Evolutionary conservation across 1,140 invertebrate genomes (phyloP), one percentile per base, ranked within the genome.

Genomic region (Parapsyche elsis): DNA sequence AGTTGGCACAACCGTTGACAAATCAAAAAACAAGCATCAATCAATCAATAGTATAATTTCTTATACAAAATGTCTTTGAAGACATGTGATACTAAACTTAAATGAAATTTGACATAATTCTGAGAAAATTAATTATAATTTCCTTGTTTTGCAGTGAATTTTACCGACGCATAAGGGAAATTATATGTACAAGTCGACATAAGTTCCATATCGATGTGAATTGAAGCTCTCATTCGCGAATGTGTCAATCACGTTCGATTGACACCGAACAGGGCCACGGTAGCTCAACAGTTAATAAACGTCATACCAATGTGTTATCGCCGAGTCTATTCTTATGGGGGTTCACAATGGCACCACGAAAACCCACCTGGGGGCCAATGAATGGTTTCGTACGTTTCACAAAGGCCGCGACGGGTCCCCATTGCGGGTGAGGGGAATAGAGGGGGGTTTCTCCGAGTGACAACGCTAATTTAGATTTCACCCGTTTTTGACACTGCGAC

Each of bases 401-500:
- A 70, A 70, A 23, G 64, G 64, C 16, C 64, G 2, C 12, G 4
- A 45, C 1, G 38, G 49, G 16, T 14, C 12, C 49, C 21, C 21
- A 21, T 49, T 46, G 7, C 10, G 23, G 38, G 71, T 49, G 71
- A 44, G 10, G 16, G 10, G 26, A 10, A 38, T 5, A 19, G 45
- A 16, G 23, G 4, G 9, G 14, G 70, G 38, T 16, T 9, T 44
- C 26, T 7, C 14, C 2, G 71, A 78, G 67, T 81, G 80, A 81
- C 80, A 75, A 19, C 49, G 71, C 76, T 78, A 78, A 81, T 81
- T 78, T 81, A 81, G 76, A 78, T 78, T 78, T 81, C 80, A 74
- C 76, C 38, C 59, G 61, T 78, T 75, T 71, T 38, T 73, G 81
- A 81, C 77, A 71, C 19, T 16, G 26, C 70, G 44, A 73, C 26